Percentiles rank a stretch among this genome's conserved stretches.
These are phyloP conservation scores for Kryptopterus vitreolus DNA, from an alignment of 2,797 vertebrate genomes.

Conservation along the genomic window DNA sequence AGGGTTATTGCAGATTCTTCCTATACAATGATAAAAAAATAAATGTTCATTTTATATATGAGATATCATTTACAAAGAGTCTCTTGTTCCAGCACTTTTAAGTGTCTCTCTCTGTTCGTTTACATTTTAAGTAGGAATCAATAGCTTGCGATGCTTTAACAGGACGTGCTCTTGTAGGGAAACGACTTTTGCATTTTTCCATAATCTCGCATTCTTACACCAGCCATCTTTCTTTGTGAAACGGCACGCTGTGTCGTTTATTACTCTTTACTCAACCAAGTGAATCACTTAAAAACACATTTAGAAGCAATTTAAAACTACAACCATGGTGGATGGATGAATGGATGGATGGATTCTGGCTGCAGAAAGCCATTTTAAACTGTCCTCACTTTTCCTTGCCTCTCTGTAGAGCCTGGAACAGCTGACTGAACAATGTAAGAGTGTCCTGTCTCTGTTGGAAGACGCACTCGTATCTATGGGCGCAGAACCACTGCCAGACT, in stretches of 20 bases:
- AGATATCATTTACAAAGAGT: neutral
- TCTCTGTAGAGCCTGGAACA: slow-evolving; percentile 73
- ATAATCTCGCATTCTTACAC: neutral
- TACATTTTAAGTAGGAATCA: neutral
- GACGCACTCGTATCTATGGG: slow-evolving; percentile 74
- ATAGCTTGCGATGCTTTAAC: neutral
- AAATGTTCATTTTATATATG: neutral
- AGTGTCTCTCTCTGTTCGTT: too few species aligned
- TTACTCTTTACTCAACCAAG: neutral
- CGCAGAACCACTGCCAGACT: slow-evolving; percentile 68
- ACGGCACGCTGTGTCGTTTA: neutral
- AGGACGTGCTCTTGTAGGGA: neutral
- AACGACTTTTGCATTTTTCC: neutral
- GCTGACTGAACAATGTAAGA: slow-evolving; percentile 74
- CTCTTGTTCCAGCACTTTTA: neutral
- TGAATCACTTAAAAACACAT: neutral
- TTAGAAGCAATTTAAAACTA: slow-evolving; percentile 7
- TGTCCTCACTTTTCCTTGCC: neutral
- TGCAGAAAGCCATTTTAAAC: neutral
- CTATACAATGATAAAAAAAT: too few species aligned
- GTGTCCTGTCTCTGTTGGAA: slow-evolving; percentile 72
- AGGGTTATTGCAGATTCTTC: neutral
- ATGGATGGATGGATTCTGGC: too few species aligned
- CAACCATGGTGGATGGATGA: too few species aligned
- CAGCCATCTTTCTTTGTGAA: neutral